Evolutionary conservation across 2,888 invertebrate species (phyloP).

Genomic region (Rhaphigaster nebulosa): DNA sequence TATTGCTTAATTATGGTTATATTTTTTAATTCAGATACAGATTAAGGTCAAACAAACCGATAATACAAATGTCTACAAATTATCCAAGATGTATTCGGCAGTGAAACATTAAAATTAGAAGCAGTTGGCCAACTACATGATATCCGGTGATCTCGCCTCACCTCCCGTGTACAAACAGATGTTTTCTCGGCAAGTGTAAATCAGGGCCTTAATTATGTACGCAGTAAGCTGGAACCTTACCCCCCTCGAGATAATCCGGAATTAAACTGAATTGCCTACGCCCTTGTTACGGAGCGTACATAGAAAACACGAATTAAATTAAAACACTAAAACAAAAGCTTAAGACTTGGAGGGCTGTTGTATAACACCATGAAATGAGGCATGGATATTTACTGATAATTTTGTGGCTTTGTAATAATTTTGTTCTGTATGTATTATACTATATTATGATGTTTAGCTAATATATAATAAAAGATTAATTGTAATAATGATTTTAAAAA

Average conservation of each 20-base stretch:
- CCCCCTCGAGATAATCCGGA: constrained; percentile 1
- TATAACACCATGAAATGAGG: neutral
- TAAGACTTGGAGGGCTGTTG: neutral
- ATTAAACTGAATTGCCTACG: constrained; percentile 21
- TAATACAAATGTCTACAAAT: neutral
- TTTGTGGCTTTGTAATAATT: neutral
- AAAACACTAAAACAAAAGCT: constrained; percentile 12
- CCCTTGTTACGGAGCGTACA: neutral
- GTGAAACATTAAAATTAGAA: neutral
- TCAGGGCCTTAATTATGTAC: constrained; percentile 23
- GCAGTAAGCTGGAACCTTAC: neutral
- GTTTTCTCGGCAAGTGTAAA: constrained; percentile 8
- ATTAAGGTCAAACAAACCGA: too few species aligned
- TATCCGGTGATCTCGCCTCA: constrained; percentile 1
- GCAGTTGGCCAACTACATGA: neutral
- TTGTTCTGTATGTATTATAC: neutral
- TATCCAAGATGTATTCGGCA: neutral
- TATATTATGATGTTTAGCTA: neutral
- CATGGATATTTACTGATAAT: neutral
- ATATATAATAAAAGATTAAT: too few species aligned
- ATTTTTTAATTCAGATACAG: too few species aligned
- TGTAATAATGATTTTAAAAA: neutral
- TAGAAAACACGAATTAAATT: constrained; percentile 26
- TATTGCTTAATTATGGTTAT: too few species aligned
- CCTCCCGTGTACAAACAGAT: constrained; percentile 23